These are phyloP conservation scores for Drosophila bipectinata DNA, from an alignment of 1,140 invertebrate species.

Conservation along the genomic window DNA sequence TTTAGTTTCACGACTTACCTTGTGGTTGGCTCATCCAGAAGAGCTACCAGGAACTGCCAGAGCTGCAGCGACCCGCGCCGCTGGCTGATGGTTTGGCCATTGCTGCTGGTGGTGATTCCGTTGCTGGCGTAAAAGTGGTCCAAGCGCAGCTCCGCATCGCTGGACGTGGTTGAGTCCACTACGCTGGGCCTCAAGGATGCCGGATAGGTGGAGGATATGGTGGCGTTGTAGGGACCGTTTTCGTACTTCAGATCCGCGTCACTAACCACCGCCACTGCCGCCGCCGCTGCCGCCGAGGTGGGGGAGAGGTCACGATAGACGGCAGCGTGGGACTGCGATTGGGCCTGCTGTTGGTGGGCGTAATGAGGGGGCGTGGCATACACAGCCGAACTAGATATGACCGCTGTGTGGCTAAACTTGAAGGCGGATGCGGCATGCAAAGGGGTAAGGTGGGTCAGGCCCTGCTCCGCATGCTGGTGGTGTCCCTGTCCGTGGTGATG, in stretches of 20 bases:
- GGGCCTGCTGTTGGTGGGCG: constrained; percentile 59
- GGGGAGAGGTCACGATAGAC: constrained; percentile 67
- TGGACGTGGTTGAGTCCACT: constrained; percentile 79
- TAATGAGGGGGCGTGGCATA: constrained; percentile 65
- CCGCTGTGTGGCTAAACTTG: constrained; percentile 74
- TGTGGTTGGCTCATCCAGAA: constrained; percentile 92
- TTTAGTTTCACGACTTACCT: constrained; percentile 52
- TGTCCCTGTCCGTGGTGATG: constrained; percentile 61
- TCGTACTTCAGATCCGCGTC: constrained; percentile 77
- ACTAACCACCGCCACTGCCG: constrained; percentile 1
- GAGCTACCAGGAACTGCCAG: constrained; percentile 96
- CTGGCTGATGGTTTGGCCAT: constrained; percentile 70
- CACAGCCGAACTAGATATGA: constrained; percentile 71
- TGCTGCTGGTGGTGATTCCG: constrained; percentile 73
- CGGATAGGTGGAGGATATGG: constrained; percentile 77
- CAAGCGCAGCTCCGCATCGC: constrained; percentile 72
- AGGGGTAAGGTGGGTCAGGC: constrained; percentile 62
- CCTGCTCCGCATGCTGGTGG: constrained; percentile 55
- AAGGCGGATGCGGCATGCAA: constrained; percentile 68
- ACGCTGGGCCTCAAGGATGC: constrained; percentile 59
- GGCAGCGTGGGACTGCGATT: constrained; percentile 45
- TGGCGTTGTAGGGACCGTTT: constrained; percentile 73
- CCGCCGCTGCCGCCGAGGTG: constrained; percentile 17
- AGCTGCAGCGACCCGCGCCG: constrained; percentile 94
- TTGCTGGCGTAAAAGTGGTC: constrained; percentile 78